phyloP scores from a whole-genome alignment of 2,113 vertebrate species.

The Elachura formosa region DNA sequence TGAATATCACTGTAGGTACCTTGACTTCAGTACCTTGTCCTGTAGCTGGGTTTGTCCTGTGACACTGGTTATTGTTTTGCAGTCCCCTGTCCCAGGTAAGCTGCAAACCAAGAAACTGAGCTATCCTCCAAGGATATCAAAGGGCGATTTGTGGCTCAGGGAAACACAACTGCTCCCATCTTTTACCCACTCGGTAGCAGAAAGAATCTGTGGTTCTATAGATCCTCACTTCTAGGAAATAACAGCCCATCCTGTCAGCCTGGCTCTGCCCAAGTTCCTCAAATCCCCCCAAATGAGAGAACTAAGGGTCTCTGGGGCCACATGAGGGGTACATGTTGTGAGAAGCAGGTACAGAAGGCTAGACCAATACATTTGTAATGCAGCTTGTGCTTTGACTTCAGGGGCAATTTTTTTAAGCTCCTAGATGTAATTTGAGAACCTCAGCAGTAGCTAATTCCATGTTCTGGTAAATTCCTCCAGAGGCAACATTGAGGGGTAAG shows the following conservation, averaged over 20 bases:
- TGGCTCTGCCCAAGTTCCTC: not conserved
- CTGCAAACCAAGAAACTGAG: not conserved
- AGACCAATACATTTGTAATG: fast-evolving
- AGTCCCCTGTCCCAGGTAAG: not conserved
- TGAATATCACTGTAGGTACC: not conserved
- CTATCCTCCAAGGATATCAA: too few species aligned
- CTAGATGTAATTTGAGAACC: not conserved
- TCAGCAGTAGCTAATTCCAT: not conserved
- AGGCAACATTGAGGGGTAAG: not conserved
- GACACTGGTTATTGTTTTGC: not conserved
- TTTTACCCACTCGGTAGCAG: not conserved
- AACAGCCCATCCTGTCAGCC: not conserved
- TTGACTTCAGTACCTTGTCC: fast-evolving
- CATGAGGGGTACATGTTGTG: not conserved
- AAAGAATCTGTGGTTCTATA: not conserved
- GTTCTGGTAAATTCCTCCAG: not conserved
- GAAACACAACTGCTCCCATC: not conserved
- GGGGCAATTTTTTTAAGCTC: not conserved
- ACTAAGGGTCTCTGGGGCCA: not conserved
- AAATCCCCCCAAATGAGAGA: not conserved
- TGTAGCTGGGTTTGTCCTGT: not conserved
- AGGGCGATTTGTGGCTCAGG: not conserved
- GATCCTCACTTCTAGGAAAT: not conserved
- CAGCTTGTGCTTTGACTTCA: not conserved
- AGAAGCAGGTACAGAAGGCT: not conserved